Evolutionary conservation across 37 sponge, comb jelly and placozoan genomes (phyloP), one percentile per base, ranked within the genome.

Genomic region (Cladorhizidae sp.): DNA sequence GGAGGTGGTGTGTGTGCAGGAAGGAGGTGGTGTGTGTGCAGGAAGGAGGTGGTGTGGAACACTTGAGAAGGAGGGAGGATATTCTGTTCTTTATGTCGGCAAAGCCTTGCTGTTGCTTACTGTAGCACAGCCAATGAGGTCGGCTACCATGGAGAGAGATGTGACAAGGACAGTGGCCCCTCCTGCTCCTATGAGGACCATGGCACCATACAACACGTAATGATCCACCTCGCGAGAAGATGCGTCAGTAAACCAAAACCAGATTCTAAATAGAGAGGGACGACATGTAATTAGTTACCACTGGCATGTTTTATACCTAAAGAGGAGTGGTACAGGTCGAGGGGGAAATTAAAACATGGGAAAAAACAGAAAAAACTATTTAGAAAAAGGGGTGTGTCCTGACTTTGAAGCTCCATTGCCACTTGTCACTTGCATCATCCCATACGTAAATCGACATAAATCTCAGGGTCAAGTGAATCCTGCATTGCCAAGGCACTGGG

Each of bases 141-240:
- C 93, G 22, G 98, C 88, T 39, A 93, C 94, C 90, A 97, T 91
- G 70, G 93, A 89, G 37, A 97, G 82, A 0, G 93, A 82, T 26
- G 95, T 94, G 54, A 97, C 90, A 14, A 95, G 82, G 25, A 95
- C 64, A 15, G 91, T 87, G 40, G 95, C 64, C 22, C 95, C 91
- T 26, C 98, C 95, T 22, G 77, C 72, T 39, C 98, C 98, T 15
- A 94, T 42, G 50, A 97, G 62, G 3, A 89, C 67, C 14, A 70
- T 80, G 3, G 94, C 82, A 8, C 89, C 97, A 67, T 93, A 96
- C 25, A 88, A 45, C 1, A 73, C 29, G 36, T 63, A 75, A 12
- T 75, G 36, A 7, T 36, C 33, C 7, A 41, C 15, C 1, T 25
- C 36, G 43, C 25, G 3, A 18, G 45, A 21, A 21, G 85, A 59